These are phyloP conservation scores for Chesias legatella DNA, from an alignment of 2,888 invertebrate species.

Conservation along the genomic window DNA sequence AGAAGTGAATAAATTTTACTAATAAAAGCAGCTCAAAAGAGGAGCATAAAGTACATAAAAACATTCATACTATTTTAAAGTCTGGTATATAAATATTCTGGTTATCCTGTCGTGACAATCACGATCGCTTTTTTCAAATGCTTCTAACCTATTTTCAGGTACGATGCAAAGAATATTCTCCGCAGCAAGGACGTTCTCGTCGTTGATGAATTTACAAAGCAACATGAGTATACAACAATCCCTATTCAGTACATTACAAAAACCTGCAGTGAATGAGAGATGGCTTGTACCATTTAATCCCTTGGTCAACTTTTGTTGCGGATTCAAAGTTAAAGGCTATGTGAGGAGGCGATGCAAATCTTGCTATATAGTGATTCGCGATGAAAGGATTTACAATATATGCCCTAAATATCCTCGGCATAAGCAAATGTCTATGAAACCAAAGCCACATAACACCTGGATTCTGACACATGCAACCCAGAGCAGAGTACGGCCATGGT, in stretches of 20 bases:
- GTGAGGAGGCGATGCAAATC: conserved; percentile 87
- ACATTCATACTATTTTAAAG: no score
- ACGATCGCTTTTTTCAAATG: no score
- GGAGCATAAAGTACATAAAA: no score
- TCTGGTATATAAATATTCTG: no score
- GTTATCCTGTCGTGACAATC: no score
- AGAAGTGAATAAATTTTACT: no score
- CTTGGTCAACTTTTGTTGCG: conserved; percentile 46
- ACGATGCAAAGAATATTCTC: conserved; percentile 52
- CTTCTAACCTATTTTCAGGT: conserved; percentile 27
- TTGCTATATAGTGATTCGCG: conserved; percentile 86
- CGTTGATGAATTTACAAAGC: conserved; percentile 29
- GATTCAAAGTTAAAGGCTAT: conserved; percentile 85
- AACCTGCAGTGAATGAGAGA: conserved; percentile 31
- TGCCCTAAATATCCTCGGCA: conserved; percentile 89
- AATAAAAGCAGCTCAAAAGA: no score
- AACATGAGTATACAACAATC: conserved; percentile 30
- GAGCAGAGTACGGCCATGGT: conserved; percentile 71
- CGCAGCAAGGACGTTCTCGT: conserved; percentile 39
- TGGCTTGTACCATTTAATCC: conserved; percentile 47
- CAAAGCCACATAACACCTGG: conserved; percentile 85
- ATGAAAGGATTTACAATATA: conserved; percentile 85
- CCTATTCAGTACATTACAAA: conserved; percentile 44
- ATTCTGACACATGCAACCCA: conserved; percentile 88
- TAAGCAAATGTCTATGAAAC: conserved; percentile 88